Base-by-base conservation (phyloP, 1,140 invertebrate species). In the Kradibia gibbosae region DNA sequence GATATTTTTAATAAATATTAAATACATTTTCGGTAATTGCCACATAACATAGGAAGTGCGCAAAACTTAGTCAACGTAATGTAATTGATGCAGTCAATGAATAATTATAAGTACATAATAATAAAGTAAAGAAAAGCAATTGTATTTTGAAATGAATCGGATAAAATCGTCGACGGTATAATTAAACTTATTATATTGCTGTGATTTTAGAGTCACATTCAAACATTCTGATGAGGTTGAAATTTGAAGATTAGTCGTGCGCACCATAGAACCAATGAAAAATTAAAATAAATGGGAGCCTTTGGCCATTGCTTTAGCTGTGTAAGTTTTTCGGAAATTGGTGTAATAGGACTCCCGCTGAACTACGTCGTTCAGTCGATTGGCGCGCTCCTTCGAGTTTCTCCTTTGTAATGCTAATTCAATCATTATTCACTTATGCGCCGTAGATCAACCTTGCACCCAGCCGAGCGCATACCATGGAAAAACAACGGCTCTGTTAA, bases 371-470 rank as follows among this genome's bases (percentile, higher is more conserved):
- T 10, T 55, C 65, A 78, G 65, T 50, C 76, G 20, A 78, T 78
- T 65, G 76, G 62, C 75, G 42, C 39, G 75, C 53, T 2, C 36
- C n/a, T 53, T 28, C n/a, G 8, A 0, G 25, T 74, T 36, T 60
- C 71, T 79, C 71, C 83, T 83, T 83, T 83, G 83, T 83, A 79
- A 83, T 81, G 80, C 83, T 81, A 83, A 83, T 83, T 67, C 70
- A 50, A 60, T 76, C 70, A 83, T 81, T 83, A 83, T 78, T 79
- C 74, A 78, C 50, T 73, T 73, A 78, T 79, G 10, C 36, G 10
- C 7, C 25, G 10, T 20, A 7, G 20, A 17, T 67, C 34, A 67
- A 67, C 34, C 34, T 39, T 39, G n/a, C 36, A 39, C 34, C 36
- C 28, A n/a, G 34, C 17, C 2, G 8, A 39, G 15, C 31, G 7